These are phyloP conservation scores for Deladenus siricidicola DNA, from an alignment of 2,888 invertebrate species.

Conservation along the genomic window DNA sequence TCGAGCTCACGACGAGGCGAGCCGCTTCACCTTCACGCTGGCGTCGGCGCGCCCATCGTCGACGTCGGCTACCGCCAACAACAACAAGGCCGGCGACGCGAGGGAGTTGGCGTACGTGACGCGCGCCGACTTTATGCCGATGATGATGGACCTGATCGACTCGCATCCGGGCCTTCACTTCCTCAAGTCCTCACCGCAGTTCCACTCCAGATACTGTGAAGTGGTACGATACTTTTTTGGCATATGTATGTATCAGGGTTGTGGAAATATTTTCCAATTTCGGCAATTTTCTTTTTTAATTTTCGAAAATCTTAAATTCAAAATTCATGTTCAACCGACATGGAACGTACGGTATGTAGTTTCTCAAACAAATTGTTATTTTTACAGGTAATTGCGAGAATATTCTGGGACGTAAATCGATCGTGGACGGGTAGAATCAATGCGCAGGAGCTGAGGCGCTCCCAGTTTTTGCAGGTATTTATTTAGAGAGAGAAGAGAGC, in stretches of 20 bases:
- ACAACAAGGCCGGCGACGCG: slow-evolving; percentile 34
- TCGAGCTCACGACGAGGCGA: slow-evolving; percentile 48
- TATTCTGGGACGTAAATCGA: slow-evolving; percentile 91
- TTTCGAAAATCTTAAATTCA: not conserved
- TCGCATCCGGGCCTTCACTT: slow-evolving; percentile 76
- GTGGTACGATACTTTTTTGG: slow-evolving; percentile 66
- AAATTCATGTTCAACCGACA: not conserved
- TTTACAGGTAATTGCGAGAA: slow-evolving; percentile 81
- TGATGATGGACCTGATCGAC: slow-evolving; percentile 78
- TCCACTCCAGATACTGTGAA: slow-evolving; percentile 95
- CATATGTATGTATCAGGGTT: not conserved
- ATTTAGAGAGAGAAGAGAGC: not conserved
- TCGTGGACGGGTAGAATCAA: slow-evolving; percentile 91
- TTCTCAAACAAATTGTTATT: not conserved
- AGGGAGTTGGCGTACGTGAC: slow-evolving; percentile 53
- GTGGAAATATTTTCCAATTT: not conserved
- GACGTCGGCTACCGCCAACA: not conserved
- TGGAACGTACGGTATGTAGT: not conserved
- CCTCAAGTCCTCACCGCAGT: slow-evolving; percentile 92
- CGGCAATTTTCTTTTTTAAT: too few relatives aligned
- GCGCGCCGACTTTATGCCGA: slow-evolving; percentile 83
- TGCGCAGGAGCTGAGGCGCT: slow-evolving; percentile 76
- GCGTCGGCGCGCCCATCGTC: slow-evolving; percentile 13
- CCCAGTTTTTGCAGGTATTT: slow-evolving; percentile 62
- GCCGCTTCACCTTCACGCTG: slow-evolving; percentile 65